Conservation (phyloP, 2,113 vertebrate genomes). For the Alaudala cheleensis region DNA sequence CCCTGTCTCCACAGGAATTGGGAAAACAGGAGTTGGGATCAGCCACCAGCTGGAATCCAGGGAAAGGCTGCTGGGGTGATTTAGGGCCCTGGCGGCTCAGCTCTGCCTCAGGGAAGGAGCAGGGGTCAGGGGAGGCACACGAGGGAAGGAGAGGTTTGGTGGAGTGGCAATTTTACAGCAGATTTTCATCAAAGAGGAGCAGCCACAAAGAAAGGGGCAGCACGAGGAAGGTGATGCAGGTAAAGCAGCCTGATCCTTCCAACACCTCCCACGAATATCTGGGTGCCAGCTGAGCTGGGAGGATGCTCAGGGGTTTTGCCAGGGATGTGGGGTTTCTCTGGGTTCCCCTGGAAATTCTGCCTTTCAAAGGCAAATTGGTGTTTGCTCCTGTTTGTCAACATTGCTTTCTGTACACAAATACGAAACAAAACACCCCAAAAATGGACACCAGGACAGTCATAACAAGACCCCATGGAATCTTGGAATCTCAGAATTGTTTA, state of each 20-base stretch:
- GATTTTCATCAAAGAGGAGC: neutral
- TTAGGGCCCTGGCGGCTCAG: neutral
- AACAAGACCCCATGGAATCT: neutral
- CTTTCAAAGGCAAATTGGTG: neutral
- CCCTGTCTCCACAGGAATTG: neutral
- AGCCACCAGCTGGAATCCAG: neutral
- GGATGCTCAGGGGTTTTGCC: neutral
- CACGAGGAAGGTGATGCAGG: neutral
- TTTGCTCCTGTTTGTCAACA: neutral
- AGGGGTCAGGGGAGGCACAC: neutral
- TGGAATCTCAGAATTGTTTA: neutral
- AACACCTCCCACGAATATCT: neutral
- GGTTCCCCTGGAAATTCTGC: neutral
- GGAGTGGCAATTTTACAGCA: neutral
- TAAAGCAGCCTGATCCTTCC: neutral
- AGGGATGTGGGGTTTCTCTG: neutral
- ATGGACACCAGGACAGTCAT: too few relatives aligned
- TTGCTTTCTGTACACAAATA: neutral
- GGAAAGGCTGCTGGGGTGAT: neutral
- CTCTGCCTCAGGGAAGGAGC: neutral
- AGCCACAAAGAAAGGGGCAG: neutral
- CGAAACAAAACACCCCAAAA: neutral
- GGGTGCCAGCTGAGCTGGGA: neutral
- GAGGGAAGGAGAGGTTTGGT: neutral
- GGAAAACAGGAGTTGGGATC: neutral